phyloP scores from a whole-genome alignment of 2,113 vertebrate genomes.

The Brachyhypopomus gauderio region DNA sequence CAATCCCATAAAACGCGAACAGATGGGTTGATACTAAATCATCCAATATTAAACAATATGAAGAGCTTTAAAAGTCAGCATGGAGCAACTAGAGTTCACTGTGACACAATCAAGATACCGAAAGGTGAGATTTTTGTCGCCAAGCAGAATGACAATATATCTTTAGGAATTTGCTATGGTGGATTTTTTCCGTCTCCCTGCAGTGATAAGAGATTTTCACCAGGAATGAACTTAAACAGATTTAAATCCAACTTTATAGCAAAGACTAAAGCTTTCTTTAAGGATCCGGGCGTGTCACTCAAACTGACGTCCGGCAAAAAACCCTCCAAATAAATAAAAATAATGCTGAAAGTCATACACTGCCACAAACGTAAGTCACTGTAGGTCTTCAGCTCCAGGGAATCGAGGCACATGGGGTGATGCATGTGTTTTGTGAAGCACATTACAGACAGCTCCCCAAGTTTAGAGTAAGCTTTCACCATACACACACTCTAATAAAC shows the following conservation, averaged over 20 bases:
- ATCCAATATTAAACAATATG: constrained; percentile 6
- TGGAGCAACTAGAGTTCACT: neutral
- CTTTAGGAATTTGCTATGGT: neutral
- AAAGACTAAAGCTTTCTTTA: constrained; percentile 8
- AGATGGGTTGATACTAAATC: constrained; percentile 34
- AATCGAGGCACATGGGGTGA: constrained; percentile 4
- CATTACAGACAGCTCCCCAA: constrained; percentile 27
- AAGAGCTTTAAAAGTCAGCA: neutral
- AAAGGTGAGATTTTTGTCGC: neutral
- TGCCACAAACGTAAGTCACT: constrained; percentile 11
- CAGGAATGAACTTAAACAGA: constrained; percentile 15
- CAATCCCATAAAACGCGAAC: constrained; percentile 42
- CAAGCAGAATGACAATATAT: neutral
- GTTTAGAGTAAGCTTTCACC: constrained; percentile 9
- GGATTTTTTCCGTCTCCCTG: neutral
- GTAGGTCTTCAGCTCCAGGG: neutral
- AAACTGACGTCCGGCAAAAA: constrained; percentile 8
- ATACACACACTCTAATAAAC: constrained; percentile 34
- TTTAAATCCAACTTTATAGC: constrained; percentile 6
- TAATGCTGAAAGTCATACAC: neutral
- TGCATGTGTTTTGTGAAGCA: neutral
- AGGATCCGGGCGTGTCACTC: constrained; percentile 7
- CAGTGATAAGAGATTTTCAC: too few relatives aligned
- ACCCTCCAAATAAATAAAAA: neutral
- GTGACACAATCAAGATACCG: neutral